Evolutionary conservation across 2,797 vertebrate species (phyloP), one percentile per base, ranked within the genome.

Genomic region (Carcharodon carcharias): DNA sequence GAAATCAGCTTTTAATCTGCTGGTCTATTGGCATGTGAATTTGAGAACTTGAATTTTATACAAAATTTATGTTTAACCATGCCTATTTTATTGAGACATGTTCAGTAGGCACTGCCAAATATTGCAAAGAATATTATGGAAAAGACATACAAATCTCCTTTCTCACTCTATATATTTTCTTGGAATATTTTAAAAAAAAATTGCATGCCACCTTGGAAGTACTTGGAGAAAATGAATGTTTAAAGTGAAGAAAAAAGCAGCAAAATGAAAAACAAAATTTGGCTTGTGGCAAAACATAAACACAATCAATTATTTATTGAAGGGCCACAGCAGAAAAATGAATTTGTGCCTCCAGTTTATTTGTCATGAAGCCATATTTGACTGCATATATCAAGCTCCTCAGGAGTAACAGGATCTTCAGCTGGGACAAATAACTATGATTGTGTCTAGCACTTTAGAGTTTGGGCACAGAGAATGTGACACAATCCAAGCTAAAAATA

Each of bases 11-110:
- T 50, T 95, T 95, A 50, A 73, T 69, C 73, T 71, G 67, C 58
- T 31, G 94, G 45, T 71, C 28, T 95, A 5, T 56, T 95, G 61
- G 69, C 45, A 3, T 71, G 67, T 71, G 65, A 73, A 56, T 71
- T 71, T 73, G 94, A 73, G 67, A 73, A 73, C 65, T 73, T 73
- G 94, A 95, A 69, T 71, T 71, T 71, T 95, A 69, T 95, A 95
- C 26, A 69, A 23, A 54, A 95, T 56, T 45, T 94, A 54, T 95
- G 73, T 95, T 95, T 95, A 95, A 95, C 45, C 94, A 14, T 73
- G 67, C 14, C 28, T 95, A 21, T 73, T 95, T 95, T 95, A 35
- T 95, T 71, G 63, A 3, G 67, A 71, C 11, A 50, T 28, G 28
- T 73, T 95, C 18, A 28, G 21, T 73, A 50, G 71, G 67, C 65